Percentiles rank a stretch among this genome's conserved stretches.
Conservation (phyloP, 2,888 invertebrate genomes). For the Leptinotarsa peninsularis region DNA sequence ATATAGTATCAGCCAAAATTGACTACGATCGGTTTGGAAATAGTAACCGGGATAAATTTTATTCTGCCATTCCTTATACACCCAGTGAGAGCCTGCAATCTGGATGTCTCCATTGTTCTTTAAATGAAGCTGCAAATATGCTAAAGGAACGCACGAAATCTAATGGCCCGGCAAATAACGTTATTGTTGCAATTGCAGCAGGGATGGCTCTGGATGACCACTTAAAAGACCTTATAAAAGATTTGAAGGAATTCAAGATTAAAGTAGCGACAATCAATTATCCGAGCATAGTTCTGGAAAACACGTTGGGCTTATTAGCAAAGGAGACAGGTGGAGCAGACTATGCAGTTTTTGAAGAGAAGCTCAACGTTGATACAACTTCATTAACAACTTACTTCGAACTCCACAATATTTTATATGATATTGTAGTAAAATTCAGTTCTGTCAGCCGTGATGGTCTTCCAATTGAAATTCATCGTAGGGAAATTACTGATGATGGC, state of each 20-base stretch:
- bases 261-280: slow-evolving; percentile 70
- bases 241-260: slow-evolving; percentile 65
- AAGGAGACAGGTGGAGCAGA: slow-evolving; percentile 65
- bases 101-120: slow-evolving; percentile 68
- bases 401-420: slow-evolving; percentile 67
- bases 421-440: slow-evolving; percentile 67
- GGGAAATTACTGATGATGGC: slow-evolving; percentile 68
- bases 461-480: slow-evolving; percentile 69
- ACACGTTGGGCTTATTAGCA: slow-evolving; percentile 67
- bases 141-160: slow-evolving; percentile 64
- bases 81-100: slow-evolving; percentile 68
- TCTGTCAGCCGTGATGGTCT: slow-evolving; percentile 66
- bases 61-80: slow-evolving; percentile 67
- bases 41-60: slow-evolving; percentile 55
- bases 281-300: slow-evolving; percentile 65
- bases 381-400: slow-evolving; percentile 70
- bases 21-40: slow-evolving; percentile 49
- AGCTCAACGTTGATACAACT: slow-evolving; percentile 68
- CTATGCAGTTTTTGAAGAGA: slow-evolving; percentile 69
- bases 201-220: slow-evolving; percentile 67
- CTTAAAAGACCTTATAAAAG: slow-evolving; percentile 63
- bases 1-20: slow-evolving; percentile 61
- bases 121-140: slow-evolving; percentile 67
- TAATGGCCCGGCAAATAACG: slow-evolving; percentile 68
- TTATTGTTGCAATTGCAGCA: slow-evolving; percentile 70